Evolutionary conservation across 2,113 vertebrate genomes (phyloP), one percentile per base, ranked within the genome.

Genomic region (Pholis gunnellus): DNA sequence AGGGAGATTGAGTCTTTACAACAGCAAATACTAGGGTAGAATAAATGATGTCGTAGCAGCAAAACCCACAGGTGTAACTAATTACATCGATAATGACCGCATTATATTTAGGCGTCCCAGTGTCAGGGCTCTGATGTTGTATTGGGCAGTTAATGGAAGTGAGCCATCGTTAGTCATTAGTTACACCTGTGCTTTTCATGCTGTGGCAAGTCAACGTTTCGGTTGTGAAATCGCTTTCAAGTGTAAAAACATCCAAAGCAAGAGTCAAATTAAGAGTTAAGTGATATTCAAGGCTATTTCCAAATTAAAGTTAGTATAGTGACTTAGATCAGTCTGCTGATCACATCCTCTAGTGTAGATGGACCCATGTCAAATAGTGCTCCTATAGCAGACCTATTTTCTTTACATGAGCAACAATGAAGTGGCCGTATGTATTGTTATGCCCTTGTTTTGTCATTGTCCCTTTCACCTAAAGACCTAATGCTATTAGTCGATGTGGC

Each of bases 391-490:
- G 29, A 3, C 14, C 2, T 17, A 27, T 52, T 70, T 60, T 36
- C 29, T 64, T 64, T n/a, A 56, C 0, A 44, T 5, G 7, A 57
- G 6, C 7, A 42, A 14, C n/a, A 48, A 67, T 56, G 9, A 78
- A 27, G n/a, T 68, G 25, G 18, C 25, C 11, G 22, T 48, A 17
- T 61, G 65, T 31, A 67, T 68, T 85, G 3, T 44, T 48, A 56
- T 81, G 76, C 60, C 79, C 79, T 89, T 88, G 54, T 77, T 61
- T 44, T 82, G 75, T 46, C 81, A 70, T 82, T 67, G 78, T 77
- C 79, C 38, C 82, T 83, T 86, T 87, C 72, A 82, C 75, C 76
- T 83, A 36, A 64, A 70, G 63, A 71, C 83, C 60, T 87, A 89
- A 91, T 89, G 66, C 87, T 75, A 80, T 91, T 89, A 87, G 79